Percentiles rank a stretch among this genome's conserved stretches.
These are phyloP conservation scores for Hypolimnas misippus DNA, from an alignment of 2,888 invertebrate genomes.

Conservation along the genomic window DNA sequence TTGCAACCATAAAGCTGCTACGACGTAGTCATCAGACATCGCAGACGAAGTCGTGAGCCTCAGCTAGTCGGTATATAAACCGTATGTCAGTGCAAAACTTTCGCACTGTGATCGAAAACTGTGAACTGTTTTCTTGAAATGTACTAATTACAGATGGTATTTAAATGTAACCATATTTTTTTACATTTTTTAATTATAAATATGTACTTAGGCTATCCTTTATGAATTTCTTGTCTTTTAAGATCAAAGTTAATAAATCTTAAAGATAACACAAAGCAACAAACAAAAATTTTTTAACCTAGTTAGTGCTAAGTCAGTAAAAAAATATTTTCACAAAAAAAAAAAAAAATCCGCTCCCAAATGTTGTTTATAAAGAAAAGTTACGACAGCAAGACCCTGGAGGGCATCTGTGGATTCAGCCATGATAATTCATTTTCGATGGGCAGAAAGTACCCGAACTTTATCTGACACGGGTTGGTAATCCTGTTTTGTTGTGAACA, in stretches of 20 bases:
- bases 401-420: conserved; percentile 28
- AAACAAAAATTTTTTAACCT: conserved; percentile 4
- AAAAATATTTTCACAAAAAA: not conserved
- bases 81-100: too few relatives aligned
- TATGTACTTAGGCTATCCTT: too few relatives aligned
- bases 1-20: too few relatives aligned
- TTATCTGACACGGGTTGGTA: conserved; percentile 27
- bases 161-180: too few relatives aligned
- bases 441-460: conserved; percentile 29
- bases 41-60: too few relatives aligned
- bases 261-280: not conserved
- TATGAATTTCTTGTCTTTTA: not conserved
- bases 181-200: too few relatives aligned
- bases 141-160: too few relatives aligned
- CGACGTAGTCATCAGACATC: too few relatives aligned
- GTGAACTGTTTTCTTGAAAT: too few relatives aligned
- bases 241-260: not conserved
- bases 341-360: not conserved
- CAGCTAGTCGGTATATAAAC: too few relatives aligned
- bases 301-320: not conserved
- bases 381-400: conserved; percentile 15
- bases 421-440: conserved; percentile 37
- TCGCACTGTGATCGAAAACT: too few relatives aligned
- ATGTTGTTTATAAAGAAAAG: conserved; percentile 21
- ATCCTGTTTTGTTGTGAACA: conserved; percentile 18